Evolutionary conservation across 2,113 vertebrate genomes (phyloP).

Genomic region (Protobothrops mucrosquamatus): DNA sequence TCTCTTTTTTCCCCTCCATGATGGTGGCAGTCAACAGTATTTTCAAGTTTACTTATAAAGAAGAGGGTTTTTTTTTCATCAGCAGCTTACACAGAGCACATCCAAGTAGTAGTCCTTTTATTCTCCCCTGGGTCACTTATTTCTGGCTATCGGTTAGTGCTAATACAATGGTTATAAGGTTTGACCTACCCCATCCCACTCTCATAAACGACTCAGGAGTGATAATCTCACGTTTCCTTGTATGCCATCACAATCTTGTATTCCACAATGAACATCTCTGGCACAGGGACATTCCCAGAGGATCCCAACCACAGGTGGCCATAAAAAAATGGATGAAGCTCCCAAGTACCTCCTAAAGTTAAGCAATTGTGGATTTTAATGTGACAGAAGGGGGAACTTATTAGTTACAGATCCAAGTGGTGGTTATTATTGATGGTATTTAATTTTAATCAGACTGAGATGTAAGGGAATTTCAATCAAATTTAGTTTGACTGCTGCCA

Average conservation of each 20-base stretch:
- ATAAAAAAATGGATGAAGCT: background rate
- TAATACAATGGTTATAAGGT: background rate
- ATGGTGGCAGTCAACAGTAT: background rate
- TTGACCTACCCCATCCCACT: background rate
- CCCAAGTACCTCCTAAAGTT: background rate
- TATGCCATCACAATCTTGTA: background rate
- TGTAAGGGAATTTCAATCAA: background rate
- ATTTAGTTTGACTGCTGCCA: background rate
- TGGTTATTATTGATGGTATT: background rate
- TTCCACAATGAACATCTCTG: background rate
- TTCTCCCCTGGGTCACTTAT: background rate
- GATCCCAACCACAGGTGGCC: background rate
- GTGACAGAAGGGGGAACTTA: background rate
- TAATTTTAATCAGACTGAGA: background rate
- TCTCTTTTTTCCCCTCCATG: background rate
- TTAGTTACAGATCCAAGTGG: background rate
- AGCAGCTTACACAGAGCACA: background rate
- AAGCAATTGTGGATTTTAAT: background rate
- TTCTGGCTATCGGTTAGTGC: background rate
- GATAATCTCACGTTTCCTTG: background rate
- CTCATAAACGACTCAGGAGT: background rate
- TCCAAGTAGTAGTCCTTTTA: background rate
- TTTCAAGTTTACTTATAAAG: background rate
- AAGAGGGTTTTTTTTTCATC: background rate
- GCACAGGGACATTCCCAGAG: background rate